Evolutionary conservation across 2,888 invertebrate genomes (phyloP), one percentile per base, ranked within the genome.

Genomic region (Tinea pellionella): DNA sequence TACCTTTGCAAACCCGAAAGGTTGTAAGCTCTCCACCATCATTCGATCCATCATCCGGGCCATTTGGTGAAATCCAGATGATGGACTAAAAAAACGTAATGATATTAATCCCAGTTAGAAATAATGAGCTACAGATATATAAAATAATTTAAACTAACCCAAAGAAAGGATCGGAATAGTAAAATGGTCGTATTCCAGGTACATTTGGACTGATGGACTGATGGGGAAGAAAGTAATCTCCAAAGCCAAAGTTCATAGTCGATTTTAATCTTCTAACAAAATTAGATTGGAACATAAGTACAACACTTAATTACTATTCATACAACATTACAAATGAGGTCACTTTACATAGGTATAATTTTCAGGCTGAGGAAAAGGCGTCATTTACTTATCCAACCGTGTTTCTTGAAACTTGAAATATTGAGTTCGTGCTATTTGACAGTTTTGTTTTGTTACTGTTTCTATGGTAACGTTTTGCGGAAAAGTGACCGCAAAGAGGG

Each of bases 21-120:
- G 92, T 64, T 91, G 89, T 65, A 92, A 84, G 61, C 91, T 90
- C 67, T 92, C 92, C 61, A 89, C 77, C 75, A 92, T 90, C 72
- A 93, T 85, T 1, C 92, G 90, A 70, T 93, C 92, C 92, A 92
- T 92, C 92, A 93, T 92, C 59, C 91, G 84, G 59, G 92, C 92
- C 90, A 93, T 90, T 67, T 92, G 92, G 67, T 92, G 91, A 64
- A 92, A 88, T 51, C 89, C 85, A 60, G 89, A 82, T 56, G 89
- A 84, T 58, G 90, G 89, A 68, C 91, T 90, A 76, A 24, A 0
- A 66, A 3, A 19, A 47, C 24, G 6, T 24, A 24, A n/a, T n/a
- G n/a, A n/a, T n/a, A n/a, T n/a, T 43, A 32, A 32, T 9, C 7
- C 32, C 7, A 32, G 32, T 32, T 32, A 32, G 7, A 66, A 59